Evolutionary conservation across 2,888 invertebrate species (phyloP).

Genomic region (Acrobasis repandana): DNA sequence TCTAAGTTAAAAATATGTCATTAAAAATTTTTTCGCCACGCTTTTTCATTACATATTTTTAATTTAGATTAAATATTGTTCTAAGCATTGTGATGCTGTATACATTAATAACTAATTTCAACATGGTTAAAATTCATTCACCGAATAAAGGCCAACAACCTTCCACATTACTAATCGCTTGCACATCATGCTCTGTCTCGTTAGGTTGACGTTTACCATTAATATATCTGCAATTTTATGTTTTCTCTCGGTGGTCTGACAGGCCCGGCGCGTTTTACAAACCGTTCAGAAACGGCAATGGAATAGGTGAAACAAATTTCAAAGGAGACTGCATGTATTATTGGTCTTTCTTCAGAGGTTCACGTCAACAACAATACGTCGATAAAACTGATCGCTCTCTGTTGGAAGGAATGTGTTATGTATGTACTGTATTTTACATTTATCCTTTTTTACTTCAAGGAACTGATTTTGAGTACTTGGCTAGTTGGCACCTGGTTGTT

Average conservation of each 20-base stretch:
- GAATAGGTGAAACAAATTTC: constrained; percentile 70
- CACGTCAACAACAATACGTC: constrained; percentile 61
- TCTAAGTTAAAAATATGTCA: no score
- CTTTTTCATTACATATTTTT: no score
- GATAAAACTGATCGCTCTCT: constrained; percentile 70
- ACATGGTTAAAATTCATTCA: no score
- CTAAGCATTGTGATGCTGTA: no score
- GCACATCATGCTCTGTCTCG: constrained; percentile 23
- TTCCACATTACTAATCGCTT: constrained; percentile 38
- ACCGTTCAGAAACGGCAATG: constrained; percentile 43
- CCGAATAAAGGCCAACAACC: no score
- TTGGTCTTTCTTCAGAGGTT: constrained; percentile 47
- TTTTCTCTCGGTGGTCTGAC: constrained; percentile 55
- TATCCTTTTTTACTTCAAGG: background rate
- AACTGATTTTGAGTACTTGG: background rate
- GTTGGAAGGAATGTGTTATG: constrained; percentile 27
- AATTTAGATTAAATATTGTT: no score
- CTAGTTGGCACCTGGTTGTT: background rate
- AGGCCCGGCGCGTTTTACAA: constrained; percentile 39
- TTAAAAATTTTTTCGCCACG: no score
- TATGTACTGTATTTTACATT: background rate
- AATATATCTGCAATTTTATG: constrained; percentile 43
- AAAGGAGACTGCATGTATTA: constrained; percentile 55
- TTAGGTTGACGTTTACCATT: constrained; percentile 30
- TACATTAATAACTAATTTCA: no score